Base-by-base conservation (phyloP, 2,113 vertebrate genomes). In the Xiphophorus maculatus region DNA sequence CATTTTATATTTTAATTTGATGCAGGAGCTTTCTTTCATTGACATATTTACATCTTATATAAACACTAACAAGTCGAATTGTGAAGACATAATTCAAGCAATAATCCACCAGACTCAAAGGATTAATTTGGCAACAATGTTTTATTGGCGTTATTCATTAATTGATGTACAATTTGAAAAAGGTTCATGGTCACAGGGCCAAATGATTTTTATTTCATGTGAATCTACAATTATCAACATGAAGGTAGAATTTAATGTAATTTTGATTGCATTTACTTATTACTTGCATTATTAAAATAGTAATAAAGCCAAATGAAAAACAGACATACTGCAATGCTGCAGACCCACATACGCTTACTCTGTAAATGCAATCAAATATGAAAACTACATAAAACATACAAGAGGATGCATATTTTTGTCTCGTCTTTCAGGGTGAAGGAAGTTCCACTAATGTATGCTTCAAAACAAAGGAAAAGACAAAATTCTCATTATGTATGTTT, bases 81-180 rank as follows among this genome's bases (percentile, higher is more conserved):
- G 61, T 25, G 80, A 62, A 70, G 10, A 74, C 37, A 68, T 5
- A 40, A 5, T 29, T 27, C 3, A 71, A 61, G 15, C n/a, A 71
- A 15, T 17, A 13, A 77, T 69, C 67, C 19, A 67, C 58, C 72
- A 63, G 4, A 11, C 25, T 69, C 13, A 73, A 69, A 77, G 72
- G 40, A 66, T 66, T 68, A n/a, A 76, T 76, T 54, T 29, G 29
- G 71, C 69, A 79, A 54, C 81, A 29, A 69, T 51, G 35, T 37
- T 86, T 86, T 81, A 84, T 82, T 86, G 35, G 58, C 75, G 78
- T 25, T 80, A 35, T 68, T 61, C 9, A 70, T 44, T 63, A 64
- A 27, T 69, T 72, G 61, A 80, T 71, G 51, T 66, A 73, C 51
- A 87, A 88, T 61, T 61, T 77, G 58, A 62, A 64, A 77, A 1